Evolutionary conservation across 2,797 vertebrate species (phyloP).

Genomic region (Lepus oiostolus): DNA sequence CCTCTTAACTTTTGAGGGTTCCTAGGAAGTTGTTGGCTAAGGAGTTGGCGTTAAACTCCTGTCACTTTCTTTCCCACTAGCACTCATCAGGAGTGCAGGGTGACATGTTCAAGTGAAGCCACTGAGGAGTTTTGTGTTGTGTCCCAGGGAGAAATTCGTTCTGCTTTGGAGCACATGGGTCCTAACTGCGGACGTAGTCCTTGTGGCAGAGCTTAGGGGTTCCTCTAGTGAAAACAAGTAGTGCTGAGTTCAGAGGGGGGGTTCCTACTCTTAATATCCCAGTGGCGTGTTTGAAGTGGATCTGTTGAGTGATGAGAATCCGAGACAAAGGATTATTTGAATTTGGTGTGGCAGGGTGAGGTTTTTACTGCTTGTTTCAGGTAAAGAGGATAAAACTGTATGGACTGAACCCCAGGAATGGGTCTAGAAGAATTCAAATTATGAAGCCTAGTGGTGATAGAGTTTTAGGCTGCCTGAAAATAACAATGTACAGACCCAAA

Average conservation of each 20-base stretch:
- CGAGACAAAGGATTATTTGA: conserved; percentile 19
- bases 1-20: background rate
- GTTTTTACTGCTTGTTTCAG: background rate
- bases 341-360: conserved; percentile 16
- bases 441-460: background rate
- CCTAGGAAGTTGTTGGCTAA: conserved; percentile 48
- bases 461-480: conserved; percentile 11
- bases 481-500: background rate
- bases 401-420: background rate
- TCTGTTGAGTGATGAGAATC: conserved; percentile 5
- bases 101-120: conserved; percentile 5
- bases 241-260: background rate
- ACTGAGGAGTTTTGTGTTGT: background rate
- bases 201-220: conserved; percentile 12
- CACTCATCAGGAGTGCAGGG: background rate
- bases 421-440: conserved; percentile 43
- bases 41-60: background rate
- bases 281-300: conserved; percentile 1
- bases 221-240: conserved; percentile 3
- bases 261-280: background rate
- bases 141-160: conserved; percentile 52
- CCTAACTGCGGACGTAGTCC: background rate
- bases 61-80: conserved; percentile 12
- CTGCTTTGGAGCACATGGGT: conserved; percentile 11
- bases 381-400: conserved; percentile 36